phyloP scores from a whole-genome alignment of 1,140 invertebrate species.

The Belonocnema kinseyi region DNA sequence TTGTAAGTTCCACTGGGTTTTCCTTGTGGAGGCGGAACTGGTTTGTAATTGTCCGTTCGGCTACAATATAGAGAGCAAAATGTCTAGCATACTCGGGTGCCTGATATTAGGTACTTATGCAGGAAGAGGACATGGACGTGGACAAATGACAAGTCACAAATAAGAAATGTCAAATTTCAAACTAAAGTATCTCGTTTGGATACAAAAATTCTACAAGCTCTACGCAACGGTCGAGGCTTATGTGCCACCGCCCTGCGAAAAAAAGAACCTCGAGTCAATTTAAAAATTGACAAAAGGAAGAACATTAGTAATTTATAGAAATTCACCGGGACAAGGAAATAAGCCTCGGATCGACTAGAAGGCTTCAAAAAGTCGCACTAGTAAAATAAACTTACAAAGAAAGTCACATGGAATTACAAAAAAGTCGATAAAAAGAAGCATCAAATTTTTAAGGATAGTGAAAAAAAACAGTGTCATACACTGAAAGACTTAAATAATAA shows the following conservation, averaged over 20 bases:
- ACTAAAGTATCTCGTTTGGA: conserved; percentile 69
- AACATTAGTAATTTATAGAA: too few relatives aligned
- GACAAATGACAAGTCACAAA: conserved; percentile 32
- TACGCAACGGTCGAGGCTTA: conserved; percentile 64
- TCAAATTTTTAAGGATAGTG: too few relatives aligned
- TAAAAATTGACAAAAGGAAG: too few relatives aligned
- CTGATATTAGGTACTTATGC: not conserved
- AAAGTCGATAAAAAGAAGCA: too few relatives aligned
- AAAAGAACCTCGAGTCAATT: conserved; percentile 35
- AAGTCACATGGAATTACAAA: too few relatives aligned
- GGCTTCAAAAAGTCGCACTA: too few relatives aligned
- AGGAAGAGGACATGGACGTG: too few relatives aligned
- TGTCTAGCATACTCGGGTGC: conserved; percentile 58
- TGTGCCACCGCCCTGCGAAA: conserved; percentile 57
- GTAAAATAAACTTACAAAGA: too few relatives aligned
- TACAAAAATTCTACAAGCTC: conserved; percentile 70
- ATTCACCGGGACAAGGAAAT: too few relatives aligned
- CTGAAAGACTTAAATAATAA: too few relatives aligned
- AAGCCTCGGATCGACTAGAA: too few relatives aligned
- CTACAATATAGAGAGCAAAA: conserved; percentile 62
- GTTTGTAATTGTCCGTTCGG: conserved; percentile 70
- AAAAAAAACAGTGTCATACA: too few relatives aligned
- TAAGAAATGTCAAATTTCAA: conserved; percentile 43
- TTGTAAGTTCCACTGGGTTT: conserved; percentile 82
- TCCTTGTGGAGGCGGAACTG: conserved; percentile 68